phyloP scores from a whole-genome alignment of 2,888 invertebrate species.

The Baccha elongata region DNA sequence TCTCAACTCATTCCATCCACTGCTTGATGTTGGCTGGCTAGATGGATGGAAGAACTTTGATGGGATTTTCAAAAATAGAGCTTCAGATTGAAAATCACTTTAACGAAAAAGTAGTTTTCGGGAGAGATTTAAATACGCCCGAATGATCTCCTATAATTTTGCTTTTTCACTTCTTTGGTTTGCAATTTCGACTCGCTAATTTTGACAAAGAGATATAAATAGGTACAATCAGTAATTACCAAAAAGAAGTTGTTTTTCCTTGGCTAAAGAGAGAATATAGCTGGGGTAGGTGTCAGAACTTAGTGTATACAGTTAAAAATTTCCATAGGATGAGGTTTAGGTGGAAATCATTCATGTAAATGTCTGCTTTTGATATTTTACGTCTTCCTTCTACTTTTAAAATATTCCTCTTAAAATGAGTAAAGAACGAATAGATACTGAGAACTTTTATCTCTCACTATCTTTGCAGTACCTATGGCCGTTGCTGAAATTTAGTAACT shows the following conservation, averaged over 20 bases:
- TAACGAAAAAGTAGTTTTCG: slow-evolving; percentile 67
- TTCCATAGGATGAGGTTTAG: no score
- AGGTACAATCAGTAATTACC: slow-evolving; percentile 64
- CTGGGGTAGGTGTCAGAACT: not conserved
- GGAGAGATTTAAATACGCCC: slow-evolving; percentile 40
- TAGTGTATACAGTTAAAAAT: no score
- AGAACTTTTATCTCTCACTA: slow-evolving; percentile 37
- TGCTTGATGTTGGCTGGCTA: not conserved
- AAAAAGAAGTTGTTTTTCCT: slow-evolving; percentile 22
- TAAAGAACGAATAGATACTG: not conserved
- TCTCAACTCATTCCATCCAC: no score
- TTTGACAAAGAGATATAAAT: slow-evolving; percentile 48
- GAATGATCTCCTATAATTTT: slow-evolving; percentile 42
- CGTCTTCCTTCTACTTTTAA: slow-evolving; percentile 15
- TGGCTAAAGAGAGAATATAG: no score
- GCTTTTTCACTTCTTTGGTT: slow-evolving; percentile 22
- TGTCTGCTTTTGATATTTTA: slow-evolving; percentile 43
- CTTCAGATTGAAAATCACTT: slow-evolving; percentile 67
- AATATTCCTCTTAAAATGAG: not conserved
- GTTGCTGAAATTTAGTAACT: slow-evolving; percentile 89
- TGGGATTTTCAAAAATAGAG: slow-evolving; percentile 28
- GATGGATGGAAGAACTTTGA: slow-evolving; percentile 2
- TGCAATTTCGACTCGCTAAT: slow-evolving; percentile 57
- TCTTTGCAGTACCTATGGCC: slow-evolving; percentile 89
- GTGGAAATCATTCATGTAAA: slow-evolving; percentile 59